Base-by-base conservation (phyloP, 1,140 invertebrate genomes). In the Telenomus remus region DNA sequence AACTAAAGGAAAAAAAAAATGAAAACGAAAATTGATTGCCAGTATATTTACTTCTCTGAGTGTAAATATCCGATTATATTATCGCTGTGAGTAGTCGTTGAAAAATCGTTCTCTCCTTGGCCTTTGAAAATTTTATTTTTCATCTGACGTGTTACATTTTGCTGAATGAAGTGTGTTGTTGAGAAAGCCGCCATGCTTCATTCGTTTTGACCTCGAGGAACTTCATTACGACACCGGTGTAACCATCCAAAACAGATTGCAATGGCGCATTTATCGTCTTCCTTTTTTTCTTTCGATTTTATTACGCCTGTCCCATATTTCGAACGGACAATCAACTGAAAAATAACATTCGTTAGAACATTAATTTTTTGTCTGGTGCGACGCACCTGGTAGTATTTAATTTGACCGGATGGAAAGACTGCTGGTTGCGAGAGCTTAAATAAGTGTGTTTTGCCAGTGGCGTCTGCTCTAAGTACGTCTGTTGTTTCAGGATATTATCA, bases 401-500 rank as follows among this genome's bases (percentile, higher is more conserved):
- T 39, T 11, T n/a, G 3, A 39, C 37, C 19, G 19, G 19, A 27
- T 27, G 19, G 19, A 27, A 44, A 44, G 6, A 44, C 12, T 13
- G 43, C 4, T 4, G 12, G 1, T 13, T 39, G 9, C 8, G 10
- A 35, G 10, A 35, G 7, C n/a, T 44, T 7, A 13, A 13, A 4
- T 13, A 44, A 14, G 7, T 44, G 43, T 13, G 11, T 12, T 12
- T 13, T 12, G 12, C 6, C 7, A 13, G n/a, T 39, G n/a, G n/a
- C n/a, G 37, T 39, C 37, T 39, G n/a, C 46, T 35, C 35, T 8
- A 49, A 27, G 19, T 27, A 27, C 19, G 19, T 51, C 10, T n/a
- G 80, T 75, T 82, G 59, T 83, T 91, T 89, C 90, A 95, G 94
- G 94, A 82, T 95, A 95, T 86, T 95, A 95, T 90, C 94, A 95